Percentiles rank a stretch among this genome's conserved stretches.
Conservation (phyloP, 2,797 vertebrate genomes). For the Coendou prehensilis region DNA sequence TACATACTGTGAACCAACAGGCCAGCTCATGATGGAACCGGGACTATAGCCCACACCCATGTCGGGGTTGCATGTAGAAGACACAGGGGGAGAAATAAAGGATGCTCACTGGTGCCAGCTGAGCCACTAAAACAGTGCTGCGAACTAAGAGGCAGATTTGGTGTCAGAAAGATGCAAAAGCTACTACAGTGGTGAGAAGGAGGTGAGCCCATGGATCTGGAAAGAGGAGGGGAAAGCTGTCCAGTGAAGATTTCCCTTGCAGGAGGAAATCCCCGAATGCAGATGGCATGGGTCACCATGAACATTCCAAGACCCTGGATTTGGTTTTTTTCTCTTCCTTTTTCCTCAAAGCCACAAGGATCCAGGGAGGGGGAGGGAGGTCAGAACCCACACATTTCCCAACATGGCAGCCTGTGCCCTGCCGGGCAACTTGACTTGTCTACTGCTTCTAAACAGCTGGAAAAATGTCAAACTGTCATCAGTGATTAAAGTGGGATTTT, state of each 20-base stretch:
- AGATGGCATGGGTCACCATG: conserved; percentile 81
- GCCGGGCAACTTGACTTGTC: conserved; percentile 88
- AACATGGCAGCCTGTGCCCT: conserved; percentile 88
- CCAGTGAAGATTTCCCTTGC: conserved; percentile 82
- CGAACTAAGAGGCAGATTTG: conserved; percentile 48
- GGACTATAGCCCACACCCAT: background rate
- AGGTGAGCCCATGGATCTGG: background rate
- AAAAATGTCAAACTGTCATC: conserved; percentile 90
- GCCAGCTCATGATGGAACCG: fast-evolving
- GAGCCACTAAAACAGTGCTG: background rate
- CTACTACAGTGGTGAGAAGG: background rate
- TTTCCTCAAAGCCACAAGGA: conserved; percentile 65
- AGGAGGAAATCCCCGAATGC: conserved; percentile 75
- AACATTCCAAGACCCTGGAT: conserved; percentile 71
- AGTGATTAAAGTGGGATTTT: conserved; percentile 90
- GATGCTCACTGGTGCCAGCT: background rate
- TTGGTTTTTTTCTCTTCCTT: background rate
- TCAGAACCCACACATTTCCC: conserved; percentile 86
- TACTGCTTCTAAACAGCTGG: conserved; percentile 87
- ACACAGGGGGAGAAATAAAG: fast-evolving
- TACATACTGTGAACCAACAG: background rate
- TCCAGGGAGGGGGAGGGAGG: conserved; percentile 79
- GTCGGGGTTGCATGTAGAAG: background rate
- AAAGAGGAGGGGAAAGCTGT: background rate
- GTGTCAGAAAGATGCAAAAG: background rate